Evolutionary conservation across 1,140 invertebrate species (phyloP).

Genomic region (Archivesica marissinica): DNA sequence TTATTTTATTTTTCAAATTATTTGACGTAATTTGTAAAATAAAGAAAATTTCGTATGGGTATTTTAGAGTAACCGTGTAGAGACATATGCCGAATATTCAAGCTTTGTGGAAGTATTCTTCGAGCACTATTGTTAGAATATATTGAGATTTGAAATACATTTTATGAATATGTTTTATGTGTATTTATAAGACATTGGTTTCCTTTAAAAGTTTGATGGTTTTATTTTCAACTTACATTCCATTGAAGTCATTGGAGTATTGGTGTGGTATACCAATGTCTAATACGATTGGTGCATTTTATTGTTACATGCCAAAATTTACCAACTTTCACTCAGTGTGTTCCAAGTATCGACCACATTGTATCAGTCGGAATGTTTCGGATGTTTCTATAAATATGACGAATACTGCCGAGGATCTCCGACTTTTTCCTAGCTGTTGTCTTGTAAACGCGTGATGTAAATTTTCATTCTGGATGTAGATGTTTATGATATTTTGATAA

Average conservation of each 20-base stretch:
- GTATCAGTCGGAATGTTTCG: constrained; percentile 23
- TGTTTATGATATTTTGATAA: constrained; percentile 62
- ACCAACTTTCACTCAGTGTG: constrained; percentile 36
- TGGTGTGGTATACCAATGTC: constrained; percentile 31
- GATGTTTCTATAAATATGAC: not conserved
- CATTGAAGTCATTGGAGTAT: constrained; percentile 15
- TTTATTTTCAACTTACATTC: constrained; percentile 43
- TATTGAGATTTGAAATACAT: not conserved
- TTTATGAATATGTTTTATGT: not conserved
- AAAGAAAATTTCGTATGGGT: no score
- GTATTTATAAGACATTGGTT: constrained; percentile 22
- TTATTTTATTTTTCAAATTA: no score
- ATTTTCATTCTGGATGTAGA: constrained; percentile 45
- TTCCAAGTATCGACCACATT: constrained; percentile 29
- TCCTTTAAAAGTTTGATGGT: constrained; percentile 37
- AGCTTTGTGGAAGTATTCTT: no score
- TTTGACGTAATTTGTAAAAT: no score
- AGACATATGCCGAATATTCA: no score
- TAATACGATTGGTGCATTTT: constrained; percentile 38
- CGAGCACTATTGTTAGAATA: not conserved
- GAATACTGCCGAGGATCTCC: constrained; percentile 9
- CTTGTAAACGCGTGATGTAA: constrained; percentile 37
- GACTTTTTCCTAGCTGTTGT: constrained; percentile 54
- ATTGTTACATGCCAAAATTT: constrained; percentile 39
- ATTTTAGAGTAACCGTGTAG: no score